Percentiles rank a stretch among this genome's conserved stretches.
Conservation (phyloP, 2,888 invertebrate species). For the Harpalus rubripes region DNA sequence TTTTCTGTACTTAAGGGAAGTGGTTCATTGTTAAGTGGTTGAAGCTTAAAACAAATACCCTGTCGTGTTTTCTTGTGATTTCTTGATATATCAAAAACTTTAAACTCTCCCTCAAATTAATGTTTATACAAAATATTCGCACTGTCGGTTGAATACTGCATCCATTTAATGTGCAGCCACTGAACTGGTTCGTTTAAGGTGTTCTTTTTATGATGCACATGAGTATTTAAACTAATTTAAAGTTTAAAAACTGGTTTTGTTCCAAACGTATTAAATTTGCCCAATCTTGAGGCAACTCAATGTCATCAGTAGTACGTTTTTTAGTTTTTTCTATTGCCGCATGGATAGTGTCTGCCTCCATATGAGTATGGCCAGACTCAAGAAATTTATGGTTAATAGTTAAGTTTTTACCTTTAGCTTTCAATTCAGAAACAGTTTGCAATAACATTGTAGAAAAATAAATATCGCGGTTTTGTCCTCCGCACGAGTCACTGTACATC, state of each 20-base stretch:
- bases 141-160: constrained; percentile 2
- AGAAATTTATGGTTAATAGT: constrained; percentile 64
- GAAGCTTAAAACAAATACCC: constrained; percentile 6
- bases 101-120: not conserved
- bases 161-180: not conserved
- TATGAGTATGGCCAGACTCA: constrained; percentile 59
- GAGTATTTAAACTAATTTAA: no score
- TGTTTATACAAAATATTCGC: constrained; percentile 11
- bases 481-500: not conserved
- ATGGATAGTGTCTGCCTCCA: constrained; percentile 68
- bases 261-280: no score
- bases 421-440: not conserved
- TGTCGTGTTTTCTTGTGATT: constrained; percentile 7
- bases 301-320: constrained; percentile 20
- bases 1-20: constrained; percentile 15
- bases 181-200: no score
- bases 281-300: no score
- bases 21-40: constrained; percentile 15
- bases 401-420: not conserved
- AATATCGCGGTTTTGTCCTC: constrained; percentile 6
- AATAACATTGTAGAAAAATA: constrained; percentile 5
- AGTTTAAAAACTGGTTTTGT: no score
- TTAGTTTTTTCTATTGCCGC: constrained; percentile 66
- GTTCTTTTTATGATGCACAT: no score
- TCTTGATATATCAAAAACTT: constrained; percentile 15